Evolutionary conservation across 2,797 vertebrate genomes (phyloP).

Genomic region (Cuculus canorus): DNA sequence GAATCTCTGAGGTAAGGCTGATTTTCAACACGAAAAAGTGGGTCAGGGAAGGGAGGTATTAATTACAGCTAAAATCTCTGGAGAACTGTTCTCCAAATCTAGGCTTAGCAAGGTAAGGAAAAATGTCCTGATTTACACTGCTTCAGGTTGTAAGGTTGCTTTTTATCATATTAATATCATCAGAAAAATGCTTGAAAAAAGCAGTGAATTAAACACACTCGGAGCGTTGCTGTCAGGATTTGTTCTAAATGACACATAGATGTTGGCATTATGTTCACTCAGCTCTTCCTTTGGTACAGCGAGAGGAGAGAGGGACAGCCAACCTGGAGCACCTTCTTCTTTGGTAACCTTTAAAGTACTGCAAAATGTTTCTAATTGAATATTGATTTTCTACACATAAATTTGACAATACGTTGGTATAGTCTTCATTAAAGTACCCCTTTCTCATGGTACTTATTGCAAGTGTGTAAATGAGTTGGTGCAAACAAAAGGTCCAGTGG

Average conservation of each 20-base stretch:
- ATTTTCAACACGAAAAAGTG: conserved; percentile 35
- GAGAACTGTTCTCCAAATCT: conserved; percentile 39
- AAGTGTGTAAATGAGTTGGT: not conserved
- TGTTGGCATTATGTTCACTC: not conserved
- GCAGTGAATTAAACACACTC: not conserved
- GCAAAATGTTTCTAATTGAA: not conserved
- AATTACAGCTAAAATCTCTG: conserved; percentile 61
- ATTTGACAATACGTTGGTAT: not conserved
- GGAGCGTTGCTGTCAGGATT: not conserved
- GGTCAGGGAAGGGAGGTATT: conserved; percentile 56
- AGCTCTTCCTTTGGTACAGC: not conserved
- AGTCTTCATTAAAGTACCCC: not conserved
- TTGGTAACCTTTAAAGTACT: not conserved
- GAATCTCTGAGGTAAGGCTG: conserved; percentile 22
- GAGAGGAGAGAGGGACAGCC: not conserved
- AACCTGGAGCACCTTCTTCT: not conserved
- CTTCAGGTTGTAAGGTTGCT: not conserved
- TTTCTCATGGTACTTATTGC: not conserved
- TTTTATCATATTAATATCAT: not conserved
- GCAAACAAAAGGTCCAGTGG: not conserved
- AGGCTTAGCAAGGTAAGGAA: conserved; percentile 24
- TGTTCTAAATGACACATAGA: not conserved
- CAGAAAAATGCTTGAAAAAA: not conserved
- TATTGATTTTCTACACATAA: not conserved
- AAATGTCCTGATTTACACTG: not conserved